These are phyloP conservation scores for Pagrus major DNA, from an alignment of 2,113 vertebrate species.

Conservation along the genomic window DNA sequence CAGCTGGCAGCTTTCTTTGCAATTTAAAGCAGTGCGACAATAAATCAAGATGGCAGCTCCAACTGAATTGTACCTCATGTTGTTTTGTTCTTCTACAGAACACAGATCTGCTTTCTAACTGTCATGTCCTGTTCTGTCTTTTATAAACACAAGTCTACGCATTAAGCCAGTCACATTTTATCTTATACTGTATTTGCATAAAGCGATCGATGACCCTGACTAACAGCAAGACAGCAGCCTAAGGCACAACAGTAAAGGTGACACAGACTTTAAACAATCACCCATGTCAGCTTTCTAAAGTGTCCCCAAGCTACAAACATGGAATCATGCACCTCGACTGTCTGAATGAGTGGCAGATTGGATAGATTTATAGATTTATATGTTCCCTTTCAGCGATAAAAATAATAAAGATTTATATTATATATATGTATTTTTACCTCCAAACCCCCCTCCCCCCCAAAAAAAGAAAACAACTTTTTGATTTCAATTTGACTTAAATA, in stretches of 20 bases:
- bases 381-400: no score
- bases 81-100: neutral
- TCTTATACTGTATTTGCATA: neutral
- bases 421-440: no score
- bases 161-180: neutral
- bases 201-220: neutral
- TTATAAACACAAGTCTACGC: neutral
- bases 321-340: neutral
- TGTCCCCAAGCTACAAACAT: neutral
- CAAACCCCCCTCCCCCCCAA: no score
- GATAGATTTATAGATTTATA: no score
- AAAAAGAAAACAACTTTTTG: neutral
- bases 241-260: neutral
- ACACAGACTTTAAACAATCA: neutral
- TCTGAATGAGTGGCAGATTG: neutral
- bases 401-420: no score
- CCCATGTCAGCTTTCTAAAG: neutral
- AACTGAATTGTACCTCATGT: neutral
- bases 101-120: neutral
- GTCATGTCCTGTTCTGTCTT: neutral
- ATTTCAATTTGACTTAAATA: neutral
- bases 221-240: neutral
- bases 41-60: constrained; percentile 33
- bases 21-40: neutral
- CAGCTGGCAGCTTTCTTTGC: constrained; percentile 18